Evolutionary conservation across 1,140 invertebrate species (phyloP).

Genomic region (Drosophila watanabei): DNA sequence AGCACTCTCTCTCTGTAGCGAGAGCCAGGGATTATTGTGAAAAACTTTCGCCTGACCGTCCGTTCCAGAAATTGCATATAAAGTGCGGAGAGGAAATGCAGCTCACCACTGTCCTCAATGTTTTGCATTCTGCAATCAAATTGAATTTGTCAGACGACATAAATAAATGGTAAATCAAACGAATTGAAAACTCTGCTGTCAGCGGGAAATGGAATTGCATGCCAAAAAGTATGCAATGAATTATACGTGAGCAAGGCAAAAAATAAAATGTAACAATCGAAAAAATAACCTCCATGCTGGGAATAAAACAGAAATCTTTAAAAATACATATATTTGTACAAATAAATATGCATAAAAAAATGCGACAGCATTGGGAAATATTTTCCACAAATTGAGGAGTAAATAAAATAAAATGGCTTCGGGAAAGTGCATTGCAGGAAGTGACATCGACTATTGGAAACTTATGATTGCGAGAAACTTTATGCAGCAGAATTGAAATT

Average conservation of each 20-base stretch:
- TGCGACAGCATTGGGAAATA: slow-evolving; percentile 34
- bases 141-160: slow-evolving; percentile 73
- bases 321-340: slow-evolving; percentile 10
- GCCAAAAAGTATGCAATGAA: slow-evolving; percentile 69
- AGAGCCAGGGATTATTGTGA: slow-evolving; percentile 19
- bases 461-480: not conserved
- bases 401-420: not conserved
- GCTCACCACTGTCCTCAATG: slow-evolving; percentile 30
- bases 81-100: slow-evolving; percentile 32
- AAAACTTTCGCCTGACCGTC: slow-evolving; percentile 55
- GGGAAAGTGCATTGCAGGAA: not conserved
- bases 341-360: slow-evolving; percentile 19
- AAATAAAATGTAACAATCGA: slow-evolving; percentile 26
- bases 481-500: not conserved
- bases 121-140: slow-evolving; percentile 53
- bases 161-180: slow-evolving; percentile 79
- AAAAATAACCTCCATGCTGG: slow-evolving; percentile 26
- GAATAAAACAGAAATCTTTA: slow-evolving; percentile 39
- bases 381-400: slow-evolving; percentile 22
- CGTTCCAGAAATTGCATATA: slow-evolving; percentile 68
- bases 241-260: slow-evolving; percentile 44
- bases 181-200: slow-evolving; percentile 68
- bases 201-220: slow-evolving; percentile 73
- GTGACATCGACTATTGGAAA: slow-evolving; percentile 13
- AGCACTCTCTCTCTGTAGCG: not conserved